Evolutionary conservation across 2,797 vertebrate genomes (phyloP).

Genomic region (Spinibarbus caldwelli): DNA sequence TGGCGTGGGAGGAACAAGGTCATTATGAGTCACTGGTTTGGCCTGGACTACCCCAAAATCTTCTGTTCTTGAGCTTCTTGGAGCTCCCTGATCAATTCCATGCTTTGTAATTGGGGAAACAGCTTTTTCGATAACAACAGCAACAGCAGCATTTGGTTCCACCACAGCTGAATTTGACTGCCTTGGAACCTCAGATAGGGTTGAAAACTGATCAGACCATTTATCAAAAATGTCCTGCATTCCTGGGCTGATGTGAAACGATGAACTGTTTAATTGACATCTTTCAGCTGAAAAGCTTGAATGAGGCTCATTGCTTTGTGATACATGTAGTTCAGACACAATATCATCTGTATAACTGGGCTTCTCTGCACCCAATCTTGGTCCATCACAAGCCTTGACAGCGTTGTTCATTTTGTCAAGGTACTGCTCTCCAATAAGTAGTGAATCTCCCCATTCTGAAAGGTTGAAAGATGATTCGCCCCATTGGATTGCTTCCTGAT

Average conservation of each 20-base stretch:
- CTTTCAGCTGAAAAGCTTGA: conserved; percentile 23
- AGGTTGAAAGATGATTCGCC: conserved; percentile 81
- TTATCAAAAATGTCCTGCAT: conserved; percentile 89
- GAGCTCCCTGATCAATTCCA: conserved; percentile 8
- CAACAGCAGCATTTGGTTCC: background rate
- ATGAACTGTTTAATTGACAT: conserved; percentile 60
- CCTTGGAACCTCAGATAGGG: conserved; percentile 48
- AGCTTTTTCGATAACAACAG: background rate
- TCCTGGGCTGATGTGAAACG: conserved; percentile 84
- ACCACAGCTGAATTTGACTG: conserved; percentile 14
- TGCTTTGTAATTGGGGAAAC: background rate
- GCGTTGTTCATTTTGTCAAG: conserved; percentile 68
- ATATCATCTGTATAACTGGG: conserved; percentile 30
- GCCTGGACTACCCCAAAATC: conserved; percentile 38
- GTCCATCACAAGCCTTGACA: conserved; percentile 46
- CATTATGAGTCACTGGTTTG: conserved; percentile 69
- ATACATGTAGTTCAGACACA: conserved; percentile 44
- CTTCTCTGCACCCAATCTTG: conserved; percentile 36
- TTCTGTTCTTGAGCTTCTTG: conserved; percentile 11
- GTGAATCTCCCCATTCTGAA: conserved; percentile 85
- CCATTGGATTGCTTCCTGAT: conserved; percentile 73
- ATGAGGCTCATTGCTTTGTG: conserved; percentile 7
- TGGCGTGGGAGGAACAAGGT: conserved; percentile 83
- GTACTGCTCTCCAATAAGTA: conserved; percentile 78
- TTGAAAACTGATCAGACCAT: conserved; percentile 76